These are phyloP conservation scores for Rhabditoides inermis DNA, from an alignment of 2,888 invertebrate genomes.

Conservation along the genomic window DNA sequence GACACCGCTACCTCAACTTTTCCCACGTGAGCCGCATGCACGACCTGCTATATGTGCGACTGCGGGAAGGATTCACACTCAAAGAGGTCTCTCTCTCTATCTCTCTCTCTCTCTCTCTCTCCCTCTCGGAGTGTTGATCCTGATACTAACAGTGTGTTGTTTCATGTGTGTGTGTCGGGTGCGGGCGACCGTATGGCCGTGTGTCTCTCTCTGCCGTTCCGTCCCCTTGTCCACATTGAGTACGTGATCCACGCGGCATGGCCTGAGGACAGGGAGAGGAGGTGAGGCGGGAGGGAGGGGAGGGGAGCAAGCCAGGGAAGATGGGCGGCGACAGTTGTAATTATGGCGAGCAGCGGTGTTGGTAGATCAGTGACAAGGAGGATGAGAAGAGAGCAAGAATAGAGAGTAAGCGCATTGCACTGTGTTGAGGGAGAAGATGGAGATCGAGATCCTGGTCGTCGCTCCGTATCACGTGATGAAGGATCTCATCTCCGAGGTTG, in stretches of 20 bases:
- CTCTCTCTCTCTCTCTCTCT: too few relatives aligned
- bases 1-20: conserved; percentile 14
- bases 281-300: background rate
- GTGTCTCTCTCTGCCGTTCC: conserved; percentile 66
- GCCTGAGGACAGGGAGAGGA: conserved; percentile 9
- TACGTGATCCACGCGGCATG: conserved; percentile 60
- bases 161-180: conserved; percentile 29
- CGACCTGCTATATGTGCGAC: conserved; percentile 66
- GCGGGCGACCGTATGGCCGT: conserved; percentile 60
- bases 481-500: conserved; percentile 58
- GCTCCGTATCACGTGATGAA: conserved; percentile 66
- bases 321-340: too few relatives aligned
- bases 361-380: background rate
- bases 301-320: too few relatives aligned
- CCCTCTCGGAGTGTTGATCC: too few relatives aligned
- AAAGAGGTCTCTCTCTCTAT: conserved; percentile 50
- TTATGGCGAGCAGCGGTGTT: too few relatives aligned
- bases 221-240: conserved; percentile 66
- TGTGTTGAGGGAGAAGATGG: conserved; percentile 13
- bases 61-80: conserved; percentile 70
- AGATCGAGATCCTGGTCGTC: conserved; percentile 31
- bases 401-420: background rate
- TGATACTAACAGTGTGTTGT: conserved; percentile 11
- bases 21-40: conserved; percentile 55
- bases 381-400: background rate